Evolutionary conservation across 2,888 invertebrate species (phyloP).

Genomic region (Deilephila porcellus): DNA sequence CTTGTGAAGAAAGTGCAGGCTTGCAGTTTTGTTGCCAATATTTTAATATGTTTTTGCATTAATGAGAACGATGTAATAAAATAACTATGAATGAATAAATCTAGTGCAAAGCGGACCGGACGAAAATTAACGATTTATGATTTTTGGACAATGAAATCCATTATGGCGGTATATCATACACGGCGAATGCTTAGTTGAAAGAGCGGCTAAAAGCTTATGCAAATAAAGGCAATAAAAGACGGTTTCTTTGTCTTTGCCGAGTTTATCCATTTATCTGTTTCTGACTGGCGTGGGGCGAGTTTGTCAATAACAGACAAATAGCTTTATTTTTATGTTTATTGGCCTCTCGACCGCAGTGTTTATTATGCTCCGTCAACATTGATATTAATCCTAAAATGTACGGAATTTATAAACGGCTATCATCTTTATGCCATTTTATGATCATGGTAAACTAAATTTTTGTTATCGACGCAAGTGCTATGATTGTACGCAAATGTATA

Average conservation of each 20-base stretch:
- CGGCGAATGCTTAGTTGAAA: too few relatives aligned
- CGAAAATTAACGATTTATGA: too few relatives aligned
- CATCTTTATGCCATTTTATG: neutral
- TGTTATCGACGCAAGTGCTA: neutral
- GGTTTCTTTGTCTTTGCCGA: neutral
- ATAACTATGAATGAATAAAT: too few relatives aligned
- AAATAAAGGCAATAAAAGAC: neutral
- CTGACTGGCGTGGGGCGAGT: neutral
- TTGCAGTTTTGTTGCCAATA: too few relatives aligned
- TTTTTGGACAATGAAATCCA: too few relatives aligned
- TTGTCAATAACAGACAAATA: neutral
- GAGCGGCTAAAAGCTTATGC: too few relatives aligned
- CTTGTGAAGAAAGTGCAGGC: too few relatives aligned
- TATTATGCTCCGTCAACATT: neutral
- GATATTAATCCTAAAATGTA: neutral
- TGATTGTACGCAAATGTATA: too few relatives aligned
- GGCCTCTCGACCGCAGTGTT: neutral
- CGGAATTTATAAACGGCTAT: neutral
- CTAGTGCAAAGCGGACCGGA: too few relatives aligned
- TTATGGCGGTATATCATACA: too few relatives aligned
- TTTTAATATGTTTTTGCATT: too few relatives aligned
- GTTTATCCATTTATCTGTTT: neutral
- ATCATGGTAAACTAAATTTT: neutral
- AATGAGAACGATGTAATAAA: too few relatives aligned
- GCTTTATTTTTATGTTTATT: slow-evolving; percentile 9